phyloP scores from a whole-genome alignment of 2,797 vertebrate genomes.

The Echiichthys vipera region DNA sequence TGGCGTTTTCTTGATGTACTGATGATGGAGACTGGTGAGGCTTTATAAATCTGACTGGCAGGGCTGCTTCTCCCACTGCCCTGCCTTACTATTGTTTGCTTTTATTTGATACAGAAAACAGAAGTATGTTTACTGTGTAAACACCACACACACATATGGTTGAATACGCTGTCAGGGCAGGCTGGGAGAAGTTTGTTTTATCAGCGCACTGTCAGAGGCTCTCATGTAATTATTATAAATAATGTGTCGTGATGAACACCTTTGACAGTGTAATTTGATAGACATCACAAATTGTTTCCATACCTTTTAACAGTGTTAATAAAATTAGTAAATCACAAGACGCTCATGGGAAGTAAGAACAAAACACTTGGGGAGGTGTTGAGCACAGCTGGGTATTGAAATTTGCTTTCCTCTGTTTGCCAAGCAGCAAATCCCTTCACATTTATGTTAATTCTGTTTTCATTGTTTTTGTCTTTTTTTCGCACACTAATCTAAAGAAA shows the following conservation, averaged over 20 bases:
- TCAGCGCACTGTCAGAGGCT: not conserved
- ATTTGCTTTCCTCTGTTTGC: not conserved
- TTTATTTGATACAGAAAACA: conserved; percentile 17
- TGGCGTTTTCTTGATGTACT: not conserved
- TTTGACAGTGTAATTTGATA: conserved; percentile 10
- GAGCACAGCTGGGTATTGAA: not conserved
- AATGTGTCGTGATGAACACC: conserved; percentile 12
- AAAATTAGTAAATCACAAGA: conserved; percentile 10
- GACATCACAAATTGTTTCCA: not conserved
- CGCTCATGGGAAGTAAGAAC: not conserved
- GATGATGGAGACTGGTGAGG: not conserved
- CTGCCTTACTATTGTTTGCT: conserved; percentile 9
- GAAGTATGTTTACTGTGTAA: conserved; percentile 67
- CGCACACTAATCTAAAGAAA: not conserved
- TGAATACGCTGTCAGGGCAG: not conserved
- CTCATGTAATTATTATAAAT: conserved; percentile 4
- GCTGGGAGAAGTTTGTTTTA: conserved; percentile 5
- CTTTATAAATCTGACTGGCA: not conserved
- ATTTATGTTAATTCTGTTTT: not conserved
- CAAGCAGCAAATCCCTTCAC: not conserved
- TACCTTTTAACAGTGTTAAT: conserved; percentile 9
- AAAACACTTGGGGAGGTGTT: not conserved
- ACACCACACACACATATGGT: conserved; percentile 33
- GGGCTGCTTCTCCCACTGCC: not conserved
- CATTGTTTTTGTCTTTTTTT: not conserved